Conservation (phyloP, 1,140 invertebrate species). For the Philotrypesis tridentata region DNA sequence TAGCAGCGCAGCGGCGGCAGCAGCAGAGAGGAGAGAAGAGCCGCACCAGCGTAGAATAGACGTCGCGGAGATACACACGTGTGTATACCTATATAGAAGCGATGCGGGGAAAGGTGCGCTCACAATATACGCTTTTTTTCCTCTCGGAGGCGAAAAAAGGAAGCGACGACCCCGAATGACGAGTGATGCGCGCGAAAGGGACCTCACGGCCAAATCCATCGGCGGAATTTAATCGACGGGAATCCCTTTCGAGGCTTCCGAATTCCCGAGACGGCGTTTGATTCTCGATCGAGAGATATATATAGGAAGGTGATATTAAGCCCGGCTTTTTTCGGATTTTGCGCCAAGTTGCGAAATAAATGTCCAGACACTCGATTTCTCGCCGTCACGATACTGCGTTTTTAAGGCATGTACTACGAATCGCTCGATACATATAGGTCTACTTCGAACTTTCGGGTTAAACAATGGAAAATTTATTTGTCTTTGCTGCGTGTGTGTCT, state of each 20-base stretch:
- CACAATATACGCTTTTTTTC: not conserved
- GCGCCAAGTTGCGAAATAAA: no score
- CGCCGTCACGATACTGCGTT: no score
- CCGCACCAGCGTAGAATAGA: not conserved
- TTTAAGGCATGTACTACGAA: no score
- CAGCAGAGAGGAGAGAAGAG: not conserved
- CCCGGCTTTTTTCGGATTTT: no score
- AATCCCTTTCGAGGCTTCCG: not conserved
- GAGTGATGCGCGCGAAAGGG: not conserved
- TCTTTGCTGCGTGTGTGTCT: not conserved
- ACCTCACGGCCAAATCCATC: not conserved
- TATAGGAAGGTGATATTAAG: no score
- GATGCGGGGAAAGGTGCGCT: slow-evolving; percentile 3
- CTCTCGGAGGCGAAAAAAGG: not conserved
- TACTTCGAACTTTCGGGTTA: not conserved
- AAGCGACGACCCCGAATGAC: not conserved
- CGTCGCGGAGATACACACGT: not conserved
- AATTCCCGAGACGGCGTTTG: no score
- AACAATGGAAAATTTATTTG: slow-evolving; percentile 1
- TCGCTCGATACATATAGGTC: not conserved
- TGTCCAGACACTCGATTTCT: no score
- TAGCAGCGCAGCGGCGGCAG: no score
- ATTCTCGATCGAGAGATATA: no score
- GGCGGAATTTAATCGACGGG: not conserved
- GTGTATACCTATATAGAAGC: not conserved